phyloP scores from a whole-genome alignment of 2,797 vertebrate genomes.

The Chromobotia macracanthus region DNA sequence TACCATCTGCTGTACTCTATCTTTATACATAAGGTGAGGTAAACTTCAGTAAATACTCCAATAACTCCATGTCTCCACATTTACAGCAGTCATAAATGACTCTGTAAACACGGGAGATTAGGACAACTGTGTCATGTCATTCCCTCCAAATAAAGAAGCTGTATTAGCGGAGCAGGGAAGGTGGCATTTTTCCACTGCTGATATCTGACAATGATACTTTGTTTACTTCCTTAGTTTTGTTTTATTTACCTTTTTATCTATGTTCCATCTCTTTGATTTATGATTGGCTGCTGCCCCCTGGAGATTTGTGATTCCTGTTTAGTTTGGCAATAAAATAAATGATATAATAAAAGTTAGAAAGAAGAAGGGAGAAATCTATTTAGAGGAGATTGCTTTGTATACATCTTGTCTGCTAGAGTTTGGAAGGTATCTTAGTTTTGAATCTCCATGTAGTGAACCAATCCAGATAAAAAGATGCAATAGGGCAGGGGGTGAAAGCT shows the following conservation, averaged over 20 bases:
- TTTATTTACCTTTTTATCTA: slow-evolving; percentile 49
- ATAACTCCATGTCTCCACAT: too few relatives aligned
- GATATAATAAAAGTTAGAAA: slow-evolving; percentile 12
- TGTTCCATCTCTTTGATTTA: slow-evolving; percentile 20
- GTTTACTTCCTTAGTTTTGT: slow-evolving; percentile 23
- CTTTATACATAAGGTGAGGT: too few relatives aligned
- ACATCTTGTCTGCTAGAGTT: slow-evolving; percentile 6
- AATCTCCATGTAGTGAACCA: slow-evolving; percentile 3
- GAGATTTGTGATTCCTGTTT: slow-evolving; percentile 45
- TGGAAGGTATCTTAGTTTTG: not conserved
- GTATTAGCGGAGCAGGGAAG: not conserved
- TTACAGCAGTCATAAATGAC: too few relatives aligned
- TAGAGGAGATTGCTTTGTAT: slow-evolving; percentile 7
- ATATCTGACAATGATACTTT: slow-evolving; percentile 32
- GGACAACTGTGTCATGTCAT: too few relatives aligned
- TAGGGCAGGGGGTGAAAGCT: slow-evolving; percentile 18
- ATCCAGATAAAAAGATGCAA: slow-evolving; percentile 16
- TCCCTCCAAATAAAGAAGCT: too few relatives aligned
- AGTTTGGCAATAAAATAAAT: slow-evolving; percentile 27
- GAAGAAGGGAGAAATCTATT: slow-evolving; percentile 11
- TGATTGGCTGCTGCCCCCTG: slow-evolving; percentile 32
- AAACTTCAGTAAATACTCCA: too few relatives aligned
- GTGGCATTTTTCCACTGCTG: slow-evolving; percentile 48
- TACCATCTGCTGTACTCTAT: too few relatives aligned
- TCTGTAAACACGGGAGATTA: too few relatives aligned